Percentiles rank a stretch among this genome's conserved stretches.
phyloP scores from a whole-genome alignment of 2,888 invertebrate genomes.

The Plutella xylostella region DNA sequence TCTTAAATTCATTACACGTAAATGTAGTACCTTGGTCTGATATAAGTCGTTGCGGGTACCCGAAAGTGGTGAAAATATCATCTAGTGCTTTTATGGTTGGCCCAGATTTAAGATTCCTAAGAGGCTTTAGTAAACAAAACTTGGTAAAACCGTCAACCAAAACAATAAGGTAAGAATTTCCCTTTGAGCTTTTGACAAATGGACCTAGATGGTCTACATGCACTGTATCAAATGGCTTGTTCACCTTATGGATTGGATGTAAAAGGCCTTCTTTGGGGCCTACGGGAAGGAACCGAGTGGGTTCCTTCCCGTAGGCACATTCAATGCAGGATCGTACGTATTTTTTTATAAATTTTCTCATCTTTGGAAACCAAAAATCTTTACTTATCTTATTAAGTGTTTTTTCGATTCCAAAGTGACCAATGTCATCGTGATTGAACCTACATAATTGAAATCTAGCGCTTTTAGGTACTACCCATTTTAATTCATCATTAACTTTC shows the following conservation, averaged over 20 bases:
- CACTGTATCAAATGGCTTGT: slow-evolving; percentile 18
- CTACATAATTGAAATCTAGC: too few relatives aligned
- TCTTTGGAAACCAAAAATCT: not conserved
- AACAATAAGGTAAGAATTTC: slow-evolving; percentile 17
- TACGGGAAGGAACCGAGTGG: too few relatives aligned
- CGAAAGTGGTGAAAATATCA: slow-evolving; percentile 9
- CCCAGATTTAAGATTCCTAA: slow-evolving; percentile 11
- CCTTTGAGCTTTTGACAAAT: slow-evolving; percentile 16
- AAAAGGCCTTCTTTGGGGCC: not conserved
- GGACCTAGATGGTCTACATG: slow-evolving; percentile 22
- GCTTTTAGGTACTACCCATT: too few relatives aligned
- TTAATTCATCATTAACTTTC: too few relatives aligned
- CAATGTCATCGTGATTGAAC: too few relatives aligned
- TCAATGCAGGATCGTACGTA: not conserved
- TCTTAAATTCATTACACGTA: slow-evolving; percentile 13
- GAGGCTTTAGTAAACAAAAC: slow-evolving; percentile 15
- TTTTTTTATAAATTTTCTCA: too few relatives aligned
- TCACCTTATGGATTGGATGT: slow-evolving; percentile 16
- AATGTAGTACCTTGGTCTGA: slow-evolving; percentile 13
- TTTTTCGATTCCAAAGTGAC: too few relatives aligned
- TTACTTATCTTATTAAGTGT: not conserved
- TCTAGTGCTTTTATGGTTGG: slow-evolving; percentile 14
- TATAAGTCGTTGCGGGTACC: slow-evolving; percentile 11
- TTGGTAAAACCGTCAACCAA: slow-evolving; percentile 19
- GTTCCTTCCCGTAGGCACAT: not conserved